Conservation (phyloP, 2,113 vertebrate genomes). For the Cathartes aura region DNA sequence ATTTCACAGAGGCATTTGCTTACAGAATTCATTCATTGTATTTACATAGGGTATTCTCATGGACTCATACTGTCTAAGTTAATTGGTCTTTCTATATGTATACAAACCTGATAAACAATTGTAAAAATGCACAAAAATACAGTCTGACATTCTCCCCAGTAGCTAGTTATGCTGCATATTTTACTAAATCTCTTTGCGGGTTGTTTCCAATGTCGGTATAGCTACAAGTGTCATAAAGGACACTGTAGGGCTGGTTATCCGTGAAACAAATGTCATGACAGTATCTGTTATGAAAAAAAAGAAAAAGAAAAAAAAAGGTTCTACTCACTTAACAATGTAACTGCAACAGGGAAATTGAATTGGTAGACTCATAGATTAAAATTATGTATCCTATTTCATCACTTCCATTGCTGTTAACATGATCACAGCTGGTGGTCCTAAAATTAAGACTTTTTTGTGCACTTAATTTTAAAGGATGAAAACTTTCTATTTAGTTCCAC, state of each 20-base stretch:
- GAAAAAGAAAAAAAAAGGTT: background rate
- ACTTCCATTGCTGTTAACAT: background rate
- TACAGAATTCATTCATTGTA: background rate
- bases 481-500: background rate
- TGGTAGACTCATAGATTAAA: background rate
- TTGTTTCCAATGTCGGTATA: background rate
- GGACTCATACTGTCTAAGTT: background rate
- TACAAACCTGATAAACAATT: background rate
- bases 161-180: background rate
- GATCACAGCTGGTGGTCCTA: background rate
- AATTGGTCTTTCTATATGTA: background rate
- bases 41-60: background rate
- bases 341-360: background rate
- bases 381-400: background rate
- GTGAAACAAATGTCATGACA: background rate
- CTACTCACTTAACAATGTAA: background rate
- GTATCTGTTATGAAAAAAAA: background rate
- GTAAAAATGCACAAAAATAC: background rate
- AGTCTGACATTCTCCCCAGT: background rate
- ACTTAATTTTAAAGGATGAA: constrained; percentile 7
- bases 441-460: background rate
- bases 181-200: background rate
- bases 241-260: background rate
- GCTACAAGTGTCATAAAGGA: background rate
- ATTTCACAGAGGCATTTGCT: background rate